Conservation (phyloP, 1,140 invertebrate genomes). For the Heliconius nattereri region DNA sequence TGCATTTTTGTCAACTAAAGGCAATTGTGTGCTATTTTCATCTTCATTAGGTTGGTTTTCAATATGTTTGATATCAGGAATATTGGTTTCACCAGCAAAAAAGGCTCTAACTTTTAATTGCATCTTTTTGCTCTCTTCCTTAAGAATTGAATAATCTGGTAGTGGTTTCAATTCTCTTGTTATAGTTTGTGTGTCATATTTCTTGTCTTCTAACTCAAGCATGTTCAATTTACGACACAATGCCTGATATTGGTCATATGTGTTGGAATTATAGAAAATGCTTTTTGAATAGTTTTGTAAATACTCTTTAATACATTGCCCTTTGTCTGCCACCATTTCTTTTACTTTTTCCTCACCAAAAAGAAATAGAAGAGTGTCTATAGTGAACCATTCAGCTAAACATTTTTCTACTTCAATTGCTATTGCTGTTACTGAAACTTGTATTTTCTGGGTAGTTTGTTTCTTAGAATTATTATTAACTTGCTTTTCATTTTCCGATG, state of each 20-base stretch:
- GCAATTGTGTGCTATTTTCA: slow-evolving; percentile 69
- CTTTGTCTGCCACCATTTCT: slow-evolving; percentile 81
- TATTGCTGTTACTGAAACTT: slow-evolving; percentile 57
- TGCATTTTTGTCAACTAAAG: slow-evolving; percentile 81
- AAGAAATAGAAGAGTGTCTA: slow-evolving; percentile 82
- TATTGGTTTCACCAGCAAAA: slow-evolving; percentile 69
- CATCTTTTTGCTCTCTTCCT: slow-evolving; percentile 82
- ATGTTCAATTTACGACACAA: slow-evolving; percentile 82
- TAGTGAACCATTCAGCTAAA: slow-evolving; percentile 83
- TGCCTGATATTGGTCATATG: slow-evolving; percentile 80
- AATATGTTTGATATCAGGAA: slow-evolving; percentile 53
- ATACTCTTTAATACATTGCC: slow-evolving; percentile 79
- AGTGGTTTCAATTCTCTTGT: slow-evolving; percentile 78
- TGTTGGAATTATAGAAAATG: slow-evolving; percentile 68
- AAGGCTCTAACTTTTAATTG: slow-evolving; percentile 82
- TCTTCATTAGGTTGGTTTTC: slow-evolving; percentile 49
- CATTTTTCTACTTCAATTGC: slow-evolving; percentile 80
- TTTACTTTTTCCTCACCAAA: slow-evolving; percentile 82
- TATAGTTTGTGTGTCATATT: slow-evolving; percentile 70
- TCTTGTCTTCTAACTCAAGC: slow-evolving; percentile 81
- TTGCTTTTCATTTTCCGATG: slow-evolving; percentile 31
- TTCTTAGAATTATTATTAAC: slow-evolving; percentile 4
- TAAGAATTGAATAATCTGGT: slow-evolving; percentile 81
- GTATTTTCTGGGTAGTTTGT: slow-evolving; percentile 44
- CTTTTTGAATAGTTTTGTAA: slow-evolving; percentile 76